A percentile compares a stretch with the other conserved stretches of the same genome.
These are phyloP conservation scores for Agriopis leucophaearia DNA, from an alignment of 2,888 invertebrate species.

Conservation along the genomic window DNA sequence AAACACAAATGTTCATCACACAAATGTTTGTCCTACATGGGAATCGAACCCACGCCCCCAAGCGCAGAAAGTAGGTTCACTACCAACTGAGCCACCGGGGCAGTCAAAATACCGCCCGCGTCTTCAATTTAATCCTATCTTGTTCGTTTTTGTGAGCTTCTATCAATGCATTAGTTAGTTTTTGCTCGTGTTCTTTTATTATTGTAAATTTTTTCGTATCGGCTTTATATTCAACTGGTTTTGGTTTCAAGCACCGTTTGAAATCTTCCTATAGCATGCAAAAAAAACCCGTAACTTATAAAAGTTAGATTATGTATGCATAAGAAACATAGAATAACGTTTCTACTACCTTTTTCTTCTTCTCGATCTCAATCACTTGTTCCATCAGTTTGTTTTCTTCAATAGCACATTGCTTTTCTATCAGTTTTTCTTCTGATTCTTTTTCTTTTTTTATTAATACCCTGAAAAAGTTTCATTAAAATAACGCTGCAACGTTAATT, in stretches of 20 bases:
- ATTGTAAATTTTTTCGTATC: conserved; percentile 49
- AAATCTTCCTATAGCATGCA: conserved; percentile 48
- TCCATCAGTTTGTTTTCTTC: conserved; percentile 51
- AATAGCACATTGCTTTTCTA: conserved; percentile 45
- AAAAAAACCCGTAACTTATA: not conserved
- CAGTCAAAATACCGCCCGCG: conserved; percentile 49
- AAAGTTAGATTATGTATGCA: not conserved
- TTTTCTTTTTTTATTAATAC: conserved; percentile 47
- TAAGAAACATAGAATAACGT: not conserved
- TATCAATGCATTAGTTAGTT: conserved; percentile 49
- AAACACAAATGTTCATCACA: too few relatives aligned
- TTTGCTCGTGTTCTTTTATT: conserved; percentile 46
- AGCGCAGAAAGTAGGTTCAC: too few relatives aligned
- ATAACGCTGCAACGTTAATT: not conserved
- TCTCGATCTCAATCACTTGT: conserved; percentile 49
- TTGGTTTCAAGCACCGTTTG: conserved; percentile 47
- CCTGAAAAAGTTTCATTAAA: conserved; percentile 41
- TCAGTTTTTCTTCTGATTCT: conserved; percentile 43
- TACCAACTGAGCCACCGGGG: too few relatives aligned
- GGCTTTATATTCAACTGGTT: conserved; percentile 47
- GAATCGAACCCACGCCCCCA: too few relatives aligned
- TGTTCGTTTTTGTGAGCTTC: conserved; percentile 54
- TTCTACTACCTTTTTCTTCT: conserved; percentile 44
- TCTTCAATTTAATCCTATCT: conserved; percentile 52
- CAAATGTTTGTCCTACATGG: too few relatives aligned